Evolutionary conservation across 1,140 invertebrate species (phyloP), one percentile per base, ranked within the genome.

Genomic region (Drosophila ficusphila): DNA sequence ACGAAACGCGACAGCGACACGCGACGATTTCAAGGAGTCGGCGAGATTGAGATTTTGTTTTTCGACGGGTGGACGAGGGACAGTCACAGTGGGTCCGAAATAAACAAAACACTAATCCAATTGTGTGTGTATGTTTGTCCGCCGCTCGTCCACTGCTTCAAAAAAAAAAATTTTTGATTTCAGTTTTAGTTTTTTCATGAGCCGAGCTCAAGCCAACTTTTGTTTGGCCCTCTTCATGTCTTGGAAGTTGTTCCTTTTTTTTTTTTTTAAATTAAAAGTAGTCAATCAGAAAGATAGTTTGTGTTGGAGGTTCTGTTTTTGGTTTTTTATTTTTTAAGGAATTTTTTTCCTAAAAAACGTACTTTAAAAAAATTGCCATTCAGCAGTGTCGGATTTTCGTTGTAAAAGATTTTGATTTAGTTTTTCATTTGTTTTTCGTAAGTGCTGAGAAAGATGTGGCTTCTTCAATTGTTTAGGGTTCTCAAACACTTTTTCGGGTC

Each of bases 51-150:
- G 11, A 27, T 60, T 58, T 46, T 39, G 5, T 25, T 42, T 25
- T 18, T 29, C n/a, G n/a, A 14, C 23, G 14, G 71, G 60, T 36
- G 49, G 54, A 58, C 54, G 54, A 58, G 54, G 54, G 27, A 57
- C 42, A 49, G 42, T 56, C 18, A 56, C 53, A 33, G 47, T 53
- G 54, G 14, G 39, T 71, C 39, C 65, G 53, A 69, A 71, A 31
- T 75, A 77, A 90, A 86, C 88, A 88, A 86, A 83, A 90, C 86
- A 90, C 86, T 90, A 90, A 90, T 90, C 86, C 86, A 90, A 76
- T 73, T 73, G 75, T 79, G 86, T 82, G 86, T 90, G 88, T 88
- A 76, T 90, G 86, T 90, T 82, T 76, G 39, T 72, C 75, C 38
- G 61, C 56, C 34, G 48, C 76, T 44, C 56, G 52, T 56, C 58